Evolutionary conservation across 2,888 invertebrate species (phyloP), one percentile per base, ranked within the genome.

Genomic region (Andrena fulva): DNA sequence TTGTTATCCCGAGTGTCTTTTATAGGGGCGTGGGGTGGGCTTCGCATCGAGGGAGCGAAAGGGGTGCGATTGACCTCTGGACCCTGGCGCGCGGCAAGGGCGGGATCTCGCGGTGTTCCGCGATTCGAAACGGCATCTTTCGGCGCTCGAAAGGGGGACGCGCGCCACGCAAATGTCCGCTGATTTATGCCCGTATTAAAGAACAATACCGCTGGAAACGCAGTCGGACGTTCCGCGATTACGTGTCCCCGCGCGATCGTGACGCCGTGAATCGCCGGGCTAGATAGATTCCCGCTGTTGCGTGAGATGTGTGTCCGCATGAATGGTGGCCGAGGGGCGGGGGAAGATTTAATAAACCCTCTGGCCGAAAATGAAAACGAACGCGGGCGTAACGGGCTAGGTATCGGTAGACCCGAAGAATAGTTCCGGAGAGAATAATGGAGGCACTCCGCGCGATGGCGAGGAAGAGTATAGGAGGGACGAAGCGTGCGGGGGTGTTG

Each of bases 261-360:
- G 20, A 24, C 16, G 63, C 24, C 10, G 10, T 10, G 63, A 54
- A 42, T 63, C 54, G 20, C 56, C 16, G 6, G 20, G 2, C 4
- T 42, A 2, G n/a, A 54, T 77, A n/a, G 62, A 72, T 72, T 10
- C 33, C 7, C 72, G 16, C 50, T 35, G 31, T n/a, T 35, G 20
- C 42, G 62, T 50, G 16, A 60, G 54, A 42, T 0, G 48, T 27
- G 33, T 8, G 69, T 8, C 20, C 42, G 76, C 8, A n/a, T 72
- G 31, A 63, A 77, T 56, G 27, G 42, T n/a, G 16, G 16, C 2
- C 10, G 6, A 27, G 42, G 42, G 16, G 5, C 16, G 10, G n/a
- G 5, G 35, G 5, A n/a, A 31, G 68, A 74, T 82, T 82, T 82
- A 82, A 82, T 82, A 68, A 76, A 82, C 71, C 59, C 27, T n/a